Percentiles rank a stretch among this genome's conserved stretches.
Evolutionary conservation across 2,797 vertebrate species (phyloP).

Genomic region (Pangasius macronema): DNA sequence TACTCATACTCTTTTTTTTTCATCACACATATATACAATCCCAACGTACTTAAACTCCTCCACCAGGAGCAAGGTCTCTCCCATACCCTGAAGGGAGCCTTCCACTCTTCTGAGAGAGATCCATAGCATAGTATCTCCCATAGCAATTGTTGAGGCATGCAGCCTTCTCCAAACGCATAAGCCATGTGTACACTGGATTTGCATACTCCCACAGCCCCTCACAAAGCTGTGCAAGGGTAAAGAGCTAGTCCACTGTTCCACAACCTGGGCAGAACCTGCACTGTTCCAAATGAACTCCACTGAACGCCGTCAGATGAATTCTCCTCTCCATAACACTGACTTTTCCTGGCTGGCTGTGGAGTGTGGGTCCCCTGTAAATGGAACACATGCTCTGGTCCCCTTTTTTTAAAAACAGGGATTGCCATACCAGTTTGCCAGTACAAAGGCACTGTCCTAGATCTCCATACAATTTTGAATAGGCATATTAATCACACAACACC

Average conservation of each 20-base stretch:
- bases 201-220: too few species aligned
- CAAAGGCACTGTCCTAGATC: not conserved
- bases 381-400: not conserved
- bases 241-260: too few species aligned
- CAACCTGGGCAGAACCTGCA: not conserved
- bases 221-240: too few species aligned
- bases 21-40: not conserved
- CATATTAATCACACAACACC: too few species aligned
- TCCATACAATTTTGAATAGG: too few species aligned
- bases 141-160: too few species aligned
- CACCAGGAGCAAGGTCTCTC: too few species aligned
- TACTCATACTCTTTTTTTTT: not conserved
- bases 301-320: not conserved
- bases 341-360: not conserved
- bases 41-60: not conserved
- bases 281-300: not conserved
- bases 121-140: too few species aligned
- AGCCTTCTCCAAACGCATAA: too few species aligned
- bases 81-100: too few species aligned
- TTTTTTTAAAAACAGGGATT: not conserved
- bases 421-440: not conserved
- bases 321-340: not conserved
- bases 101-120: too few species aligned
- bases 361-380: not conserved
- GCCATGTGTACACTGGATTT: too few species aligned